Base-by-base conservation (phyloP, 2,888 invertebrate species). In the Sinentomon sp. region DNA sequence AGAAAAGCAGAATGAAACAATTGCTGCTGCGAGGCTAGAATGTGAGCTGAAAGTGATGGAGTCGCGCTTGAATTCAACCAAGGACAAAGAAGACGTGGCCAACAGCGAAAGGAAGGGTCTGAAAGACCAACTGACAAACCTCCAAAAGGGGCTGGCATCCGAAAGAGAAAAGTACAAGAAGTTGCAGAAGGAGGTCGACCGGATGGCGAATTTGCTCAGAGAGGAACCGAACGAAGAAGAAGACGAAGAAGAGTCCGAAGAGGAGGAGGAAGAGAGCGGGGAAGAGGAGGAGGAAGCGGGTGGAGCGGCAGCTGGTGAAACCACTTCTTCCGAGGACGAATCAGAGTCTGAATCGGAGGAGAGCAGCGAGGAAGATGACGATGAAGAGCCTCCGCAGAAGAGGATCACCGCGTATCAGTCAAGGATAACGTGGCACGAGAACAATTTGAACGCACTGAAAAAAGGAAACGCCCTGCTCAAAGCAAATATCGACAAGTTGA, bases 171-270 rank as follows among this genome's bases (percentile, higher is more conserved):
- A 75, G 53, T 77, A 70, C 53, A 76, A 72, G 48, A 66, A 66
- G 43, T 53, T 82, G 25, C 76, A 80, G 50, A 76, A 76, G 42
- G 80, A 82, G 56, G 78, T 78, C 7, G 76, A 78, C 48, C 80
- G 80, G 55, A 82, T 82, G 78, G 78, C 78, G 1, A 70, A 71
- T 12, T 61, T 78, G 47, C 71, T 82, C 71, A 77, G 72, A 44
- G 74, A 75, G 45, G 66, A 64, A 3, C 71, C 68, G 2, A 70
- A 68, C 5, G 72, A 71, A 3, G 67, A 67, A 0, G 66, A 66
- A 4, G 68, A 65, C 4, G 67, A 69, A 20, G 64, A 66, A n/a
- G 66, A 68, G 28, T 65, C 60, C 3, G 66, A 60, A 13, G 30
- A 12, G 33, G 33, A 17, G 32, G 61, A 54, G 36, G 48, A 42